Conservation (phyloP, 2,888 invertebrate genomes). For the Horisme vitalbata region DNA sequence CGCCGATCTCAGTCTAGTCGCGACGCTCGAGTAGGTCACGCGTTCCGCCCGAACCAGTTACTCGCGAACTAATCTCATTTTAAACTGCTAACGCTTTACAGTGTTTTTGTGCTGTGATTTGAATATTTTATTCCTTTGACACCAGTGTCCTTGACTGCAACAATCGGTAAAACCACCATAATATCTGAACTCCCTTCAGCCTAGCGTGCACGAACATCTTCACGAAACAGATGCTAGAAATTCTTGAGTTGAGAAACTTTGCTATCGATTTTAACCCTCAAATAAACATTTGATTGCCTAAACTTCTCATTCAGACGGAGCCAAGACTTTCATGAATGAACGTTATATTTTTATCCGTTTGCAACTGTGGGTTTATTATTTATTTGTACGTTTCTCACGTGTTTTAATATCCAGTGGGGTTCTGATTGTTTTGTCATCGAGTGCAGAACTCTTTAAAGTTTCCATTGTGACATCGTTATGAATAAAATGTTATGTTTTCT, state of each 20-base stretch:
- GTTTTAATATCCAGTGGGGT: slow-evolving; percentile 23
- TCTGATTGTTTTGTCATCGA: slow-evolving; percentile 18
- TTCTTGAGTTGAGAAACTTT: slow-evolving; percentile 31
- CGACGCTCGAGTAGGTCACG: slow-evolving; percentile 46
- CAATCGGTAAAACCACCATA: slow-evolving; percentile 7
- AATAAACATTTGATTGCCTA: slow-evolving; percentile 18
- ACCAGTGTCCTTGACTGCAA: background rate
- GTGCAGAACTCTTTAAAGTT: slow-evolving; percentile 9
- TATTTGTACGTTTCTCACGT: slow-evolving; percentile 24
- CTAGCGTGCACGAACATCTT: slow-evolving; percentile 5
- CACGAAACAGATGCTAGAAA: slow-evolving; percentile 23
- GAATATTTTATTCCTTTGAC: background rate
- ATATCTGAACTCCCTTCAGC: background rate
- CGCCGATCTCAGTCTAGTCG: slow-evolving; percentile 52
- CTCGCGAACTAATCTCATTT: slow-evolving; percentile 44
- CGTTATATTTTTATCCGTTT: slow-evolving; percentile 29
- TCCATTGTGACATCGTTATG: slow-evolving; percentile 14
- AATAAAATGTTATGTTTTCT: background rate
- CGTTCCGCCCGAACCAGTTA: slow-evolving; percentile 33
- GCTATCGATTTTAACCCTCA: slow-evolving; percentile 30
- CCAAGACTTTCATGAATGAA: slow-evolving; percentile 19
- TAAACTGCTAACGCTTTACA: slow-evolving; percentile 30
- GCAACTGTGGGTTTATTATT: slow-evolving; percentile 11
- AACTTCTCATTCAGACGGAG: slow-evolving; percentile 14
- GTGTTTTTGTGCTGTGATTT: slow-evolving; percentile 38